Base-by-base conservation (phyloP, 2,888 invertebrate genomes). In the Drosophila atripex region DNA sequence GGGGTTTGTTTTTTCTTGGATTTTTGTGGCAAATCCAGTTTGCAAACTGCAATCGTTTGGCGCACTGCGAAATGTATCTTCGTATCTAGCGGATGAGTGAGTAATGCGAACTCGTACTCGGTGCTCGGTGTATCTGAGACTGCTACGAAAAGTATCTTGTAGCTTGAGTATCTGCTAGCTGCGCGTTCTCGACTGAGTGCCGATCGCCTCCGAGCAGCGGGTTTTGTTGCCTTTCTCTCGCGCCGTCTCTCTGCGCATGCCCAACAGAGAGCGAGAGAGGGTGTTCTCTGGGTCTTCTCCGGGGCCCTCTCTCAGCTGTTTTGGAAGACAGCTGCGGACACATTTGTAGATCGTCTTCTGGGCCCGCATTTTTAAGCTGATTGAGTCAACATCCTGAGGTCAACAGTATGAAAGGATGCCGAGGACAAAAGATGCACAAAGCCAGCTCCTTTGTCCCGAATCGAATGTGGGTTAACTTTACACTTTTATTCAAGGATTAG, bases 11-110 rank as follows among this genome's bases (percentile, higher is more conserved):
- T 45, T 41, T 57, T 45, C 46, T 60, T 52, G 6, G 39, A n/a
- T 35, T 57, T 53, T 50, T 61, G 66, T 76, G 72, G 76, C 70
- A 87, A 86, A 77, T 82, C 86, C 86, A 87, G 86, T 87, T 88
- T 77, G 72, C 74, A 73, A 77, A 72, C 79, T 85, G 88, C 82
- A 80, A 76, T 74, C 38, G 51, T 28, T 28, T 14, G 28, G 38
- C 35, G 55, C 45, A 45, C 49, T 54, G 49, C 49, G 28, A 50
- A 41, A 55, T 39, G 65, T 79, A 75, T 73, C 73, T 77, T 49
- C 56, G 73, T 69, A 50, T 66, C 64, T 53, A 56, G 38, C 65
- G 51, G 65, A 46, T 51, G 64, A 51, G 43, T 73, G 64, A 73
- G 43, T 73, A 65, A 49, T 69, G 51, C 68, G 63, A 54, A 39